Percentiles rank a stretch among this genome's conserved stretches.
phyloP scores from a whole-genome alignment of 1,140 invertebrate species.

The Limonius californicus region DNA sequence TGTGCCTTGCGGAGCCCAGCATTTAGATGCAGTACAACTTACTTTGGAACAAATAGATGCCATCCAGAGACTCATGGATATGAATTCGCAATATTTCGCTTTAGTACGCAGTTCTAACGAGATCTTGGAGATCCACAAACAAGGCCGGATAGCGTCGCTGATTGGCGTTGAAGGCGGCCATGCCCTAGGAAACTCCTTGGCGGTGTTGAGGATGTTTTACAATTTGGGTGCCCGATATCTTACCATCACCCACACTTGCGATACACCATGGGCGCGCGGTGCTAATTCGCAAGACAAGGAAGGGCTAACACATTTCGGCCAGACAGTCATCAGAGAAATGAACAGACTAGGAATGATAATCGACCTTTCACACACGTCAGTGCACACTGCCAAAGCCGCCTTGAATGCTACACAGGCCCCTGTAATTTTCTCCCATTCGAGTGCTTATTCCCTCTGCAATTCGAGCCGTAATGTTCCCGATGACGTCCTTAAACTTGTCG shows the following conservation, averaged over 20 bases:
- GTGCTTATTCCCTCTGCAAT: constrained; percentile 80
- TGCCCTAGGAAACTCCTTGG: constrained; percentile 64
- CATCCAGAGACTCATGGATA: constrained; percentile 78
- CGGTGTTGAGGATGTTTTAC: constrained; percentile 65
- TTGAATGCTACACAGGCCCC: constrained; percentile 79
- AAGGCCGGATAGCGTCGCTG: constrained; percentile 68
- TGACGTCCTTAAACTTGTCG: constrained; percentile 75
- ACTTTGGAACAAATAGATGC: constrained; percentile 86
- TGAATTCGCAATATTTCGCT: constrained; percentile 65
- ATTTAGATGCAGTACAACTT: constrained; percentile 79
- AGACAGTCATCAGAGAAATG: constrained; percentile 79
- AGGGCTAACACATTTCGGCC: constrained; percentile 62
- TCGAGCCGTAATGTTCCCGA: constrained; percentile 86
- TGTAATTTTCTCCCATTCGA: constrained; percentile 90
- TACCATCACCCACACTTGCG: constrained; percentile 70
- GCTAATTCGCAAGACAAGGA: constrained; percentile 62
- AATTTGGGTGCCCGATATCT: constrained; percentile 68
- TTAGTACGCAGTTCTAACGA: constrained; percentile 69
- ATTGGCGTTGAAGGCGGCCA: constrained; percentile 75
- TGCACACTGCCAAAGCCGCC: constrained; percentile 80
- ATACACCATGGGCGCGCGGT: constrained; percentile 79
- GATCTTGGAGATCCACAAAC: constrained; percentile 70
- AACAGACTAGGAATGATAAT: constrained; percentile 92
- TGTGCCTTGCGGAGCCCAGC: constrained; percentile 75
- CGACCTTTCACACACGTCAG: constrained; percentile 85